A percentile compares a stretch with the other conserved stretches of the same genome.
Conservation (phyloP, 2,888 invertebrate genomes). For the Callyntrura sp. region DNA sequence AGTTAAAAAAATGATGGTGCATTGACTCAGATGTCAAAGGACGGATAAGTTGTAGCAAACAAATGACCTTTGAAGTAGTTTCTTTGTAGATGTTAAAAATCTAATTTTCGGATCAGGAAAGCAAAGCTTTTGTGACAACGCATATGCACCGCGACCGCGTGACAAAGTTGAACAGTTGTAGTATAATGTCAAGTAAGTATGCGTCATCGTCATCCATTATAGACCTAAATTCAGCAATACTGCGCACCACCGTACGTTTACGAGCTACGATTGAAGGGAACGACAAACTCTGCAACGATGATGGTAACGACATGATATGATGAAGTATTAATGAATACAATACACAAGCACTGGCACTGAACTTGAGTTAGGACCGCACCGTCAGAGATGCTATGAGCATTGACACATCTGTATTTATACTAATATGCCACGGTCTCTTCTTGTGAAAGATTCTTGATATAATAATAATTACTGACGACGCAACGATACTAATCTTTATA, state of each 20-base stretch:
- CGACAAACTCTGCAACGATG: background rate
- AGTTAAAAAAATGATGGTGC: background rate
- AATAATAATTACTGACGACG: no score
- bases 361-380: background rate
- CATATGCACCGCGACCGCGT: background rate
- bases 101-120: constrained; percentile 37
- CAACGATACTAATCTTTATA: no score
- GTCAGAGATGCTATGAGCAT: no score
- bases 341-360: background rate
- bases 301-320: background rate
- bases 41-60: background rate
- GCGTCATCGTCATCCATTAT: no score
- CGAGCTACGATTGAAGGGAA: no score
- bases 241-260: background rate
- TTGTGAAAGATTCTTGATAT: background rate
- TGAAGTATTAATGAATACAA: background rate
- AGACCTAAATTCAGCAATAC: no score
- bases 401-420: no score
- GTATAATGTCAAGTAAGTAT: no score
- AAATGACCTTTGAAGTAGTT: background rate
- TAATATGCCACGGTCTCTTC: background rate
- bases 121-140: background rate
- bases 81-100: constrained; percentile 14
- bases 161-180: background rate
- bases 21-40: background rate